Base-by-base conservation (phyloP, 2,113 vertebrate genomes). In the Dicrurus megarhynchus region DNA sequence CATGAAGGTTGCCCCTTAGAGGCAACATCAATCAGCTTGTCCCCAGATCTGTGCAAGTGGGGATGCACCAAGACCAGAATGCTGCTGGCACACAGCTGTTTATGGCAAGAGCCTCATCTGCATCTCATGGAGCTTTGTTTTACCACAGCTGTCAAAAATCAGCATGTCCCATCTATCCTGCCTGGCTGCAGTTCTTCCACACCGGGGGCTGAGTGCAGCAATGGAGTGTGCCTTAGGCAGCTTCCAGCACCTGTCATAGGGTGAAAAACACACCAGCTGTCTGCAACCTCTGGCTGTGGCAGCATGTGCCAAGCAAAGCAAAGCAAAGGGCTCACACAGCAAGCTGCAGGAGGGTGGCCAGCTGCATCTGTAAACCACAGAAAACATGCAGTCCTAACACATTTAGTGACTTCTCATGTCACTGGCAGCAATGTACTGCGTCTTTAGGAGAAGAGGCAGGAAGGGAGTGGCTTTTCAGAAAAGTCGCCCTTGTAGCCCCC, bases 171-270 rank as follows among this genome's bases (percentile, higher is more conserved):
- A 39, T 11, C 24, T 24, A 5, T 20, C 16, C 65, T 50, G 57
- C 53, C 41, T 26, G 49, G 75, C 68, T 85, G 63, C 28, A 39
- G 26, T 16, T 52, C 59, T 75, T n/a, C 53, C 46, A n/a, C 46
- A 10, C 39, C 15, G 33, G 37, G 33, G 68, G 49, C 41, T 61
- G 59, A 24, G 19, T 24, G 8, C 21, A 42, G 65, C 50, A 22
- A 10, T 1, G 1, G 4, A 16, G 28, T 0, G 12, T 7, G 56
- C 69, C 64, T 50, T 8, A 15, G n/a, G n/a, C 39, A 39, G 39
- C 73, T 77, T 23, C 68, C 4, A 4, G 46, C 44, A 67, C 9
- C 39, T 68, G 39, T 37, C 12, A 17, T 0, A n/a, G 26, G 4
- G 15, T 27, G 44, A 60, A 55, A 85, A 89, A 8, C 55, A 67